These are phyloP conservation scores for Cerastis leucographa DNA, from an alignment of 2,888 invertebrate genomes.

Conservation along the genomic window DNA sequence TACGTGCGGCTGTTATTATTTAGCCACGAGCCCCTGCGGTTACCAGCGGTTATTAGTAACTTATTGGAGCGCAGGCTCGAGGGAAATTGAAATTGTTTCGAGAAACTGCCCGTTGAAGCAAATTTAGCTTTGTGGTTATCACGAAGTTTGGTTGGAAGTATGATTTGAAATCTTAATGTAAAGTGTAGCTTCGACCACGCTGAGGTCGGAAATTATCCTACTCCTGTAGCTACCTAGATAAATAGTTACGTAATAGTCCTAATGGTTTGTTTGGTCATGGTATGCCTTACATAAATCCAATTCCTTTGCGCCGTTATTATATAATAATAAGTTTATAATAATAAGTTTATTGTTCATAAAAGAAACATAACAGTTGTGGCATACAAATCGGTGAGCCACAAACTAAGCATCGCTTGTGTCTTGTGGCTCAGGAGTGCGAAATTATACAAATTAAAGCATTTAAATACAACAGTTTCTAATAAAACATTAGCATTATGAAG, in stretches of 20 bases:
- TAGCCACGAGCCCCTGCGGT: neutral
- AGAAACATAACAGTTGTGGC: too few species aligned
- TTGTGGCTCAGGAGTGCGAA: too few species aligned
- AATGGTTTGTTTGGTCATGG: neutral
- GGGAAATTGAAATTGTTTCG: slow-evolving; percentile 36
- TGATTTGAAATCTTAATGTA: neutral
- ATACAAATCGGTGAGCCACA: too few species aligned
- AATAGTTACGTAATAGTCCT: neutral
- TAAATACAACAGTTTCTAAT: too few species aligned
- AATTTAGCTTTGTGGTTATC: slow-evolving; percentile 6
- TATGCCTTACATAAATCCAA: neutral
- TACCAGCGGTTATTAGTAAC: slow-evolving; percentile 16
- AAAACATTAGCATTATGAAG: too few species aligned
- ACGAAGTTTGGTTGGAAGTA: neutral
- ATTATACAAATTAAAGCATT: too few species aligned
- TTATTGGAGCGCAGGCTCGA: neutral
- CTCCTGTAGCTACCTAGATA: too few species aligned
- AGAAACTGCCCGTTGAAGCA: neutral
- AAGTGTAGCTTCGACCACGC: neutral
- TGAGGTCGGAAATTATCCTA: neutral
- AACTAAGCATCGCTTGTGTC: too few species aligned
- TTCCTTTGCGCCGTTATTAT: too few species aligned
- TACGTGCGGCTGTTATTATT: neutral
- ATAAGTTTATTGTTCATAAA: too few species aligned
- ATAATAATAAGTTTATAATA: too few species aligned